Conservation (phyloP, 2,797 vertebrate species). For the Bryconaethiops microstoma region DNA sequence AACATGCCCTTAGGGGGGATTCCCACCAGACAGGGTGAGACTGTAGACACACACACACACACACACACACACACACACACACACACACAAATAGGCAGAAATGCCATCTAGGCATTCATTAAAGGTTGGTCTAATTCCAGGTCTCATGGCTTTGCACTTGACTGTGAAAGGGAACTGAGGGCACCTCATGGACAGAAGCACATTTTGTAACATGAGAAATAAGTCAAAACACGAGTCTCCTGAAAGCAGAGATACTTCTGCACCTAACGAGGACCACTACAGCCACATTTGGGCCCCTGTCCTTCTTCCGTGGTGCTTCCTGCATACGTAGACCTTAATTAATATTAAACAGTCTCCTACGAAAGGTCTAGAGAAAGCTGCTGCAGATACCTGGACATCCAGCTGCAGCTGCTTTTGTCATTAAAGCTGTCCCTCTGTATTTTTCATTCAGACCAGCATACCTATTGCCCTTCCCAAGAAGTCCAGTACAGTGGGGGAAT, state of each 20-base stretch:
- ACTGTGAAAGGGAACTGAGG: slow-evolving; percentile 8
- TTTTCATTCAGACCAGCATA: slow-evolving; percentile 33
- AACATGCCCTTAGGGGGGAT: slow-evolving; percentile 57
- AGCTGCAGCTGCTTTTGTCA: slow-evolving; percentile 3
- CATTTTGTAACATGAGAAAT: slow-evolving; percentile 23
- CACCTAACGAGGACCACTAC: not conserved
- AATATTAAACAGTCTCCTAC: not conserved
- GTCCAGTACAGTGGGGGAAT: slow-evolving; percentile 1
- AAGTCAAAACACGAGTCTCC: slow-evolving; percentile 29
- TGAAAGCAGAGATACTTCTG: slow-evolving; percentile 24
- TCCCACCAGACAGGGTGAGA: slow-evolving; percentile 52
- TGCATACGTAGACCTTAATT: not conserved
- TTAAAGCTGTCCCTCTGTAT: not conserved
- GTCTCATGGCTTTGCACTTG: slow-evolving; percentile 1
- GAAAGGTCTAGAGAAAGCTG: slow-evolving; percentile 12
- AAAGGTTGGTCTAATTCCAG: slow-evolving; percentile 25
- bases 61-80: slow-evolving; percentile 39
- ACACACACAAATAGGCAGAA: slow-evolving; percentile 44
- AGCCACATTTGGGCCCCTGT: not conserved
- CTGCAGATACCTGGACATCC: not conserved
- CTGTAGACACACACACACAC: slow-evolving; percentile 42
- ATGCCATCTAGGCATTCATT: slow-evolving; percentile 56
- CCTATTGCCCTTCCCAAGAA: slow-evolving; percentile 32
- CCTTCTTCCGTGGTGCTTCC: not conserved
- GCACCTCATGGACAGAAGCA: slow-evolving; percentile 40